These are phyloP conservation scores for Styela plicata DNA, from an alignment of 23 tunicate genomes.

Conservation along the genomic window DNA sequence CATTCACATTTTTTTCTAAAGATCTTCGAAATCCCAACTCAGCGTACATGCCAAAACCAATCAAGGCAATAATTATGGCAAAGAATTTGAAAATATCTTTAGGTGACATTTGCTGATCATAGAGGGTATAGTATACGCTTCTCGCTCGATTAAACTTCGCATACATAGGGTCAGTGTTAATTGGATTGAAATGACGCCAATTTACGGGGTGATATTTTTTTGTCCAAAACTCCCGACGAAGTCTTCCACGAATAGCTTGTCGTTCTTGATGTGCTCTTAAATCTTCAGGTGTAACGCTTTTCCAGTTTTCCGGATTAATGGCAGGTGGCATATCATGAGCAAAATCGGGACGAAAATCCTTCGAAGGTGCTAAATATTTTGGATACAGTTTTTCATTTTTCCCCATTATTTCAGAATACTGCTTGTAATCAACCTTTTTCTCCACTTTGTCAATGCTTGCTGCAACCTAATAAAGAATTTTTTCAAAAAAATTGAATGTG, in stretches of 20 bases:
- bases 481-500: too few relatives aligned
- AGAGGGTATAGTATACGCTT: slow-evolving; percentile 9
- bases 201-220: slow-evolving; percentile 66
- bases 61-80: not conserved
- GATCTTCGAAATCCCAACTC: not conserved
- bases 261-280: slow-evolving; percentile 67
- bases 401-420: slow-evolving; percentile 16
- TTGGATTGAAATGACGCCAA: slow-evolving; percentile 37
- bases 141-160: slow-evolving; percentile 9
- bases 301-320: slow-evolving; percentile 85
- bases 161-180: slow-evolving; percentile 37
- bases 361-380: slow-evolving; percentile 30
- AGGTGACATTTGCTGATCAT: not conserved
- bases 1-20: not conserved
- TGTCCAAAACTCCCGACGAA: slow-evolving; percentile 72
- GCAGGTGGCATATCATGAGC: slow-evolving; percentile 49
- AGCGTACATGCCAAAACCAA: not conserved
- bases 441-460: not conserved
- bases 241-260: slow-evolving; percentile 56
- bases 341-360: slow-evolving; percentile 38
- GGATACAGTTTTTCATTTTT: slow-evolving; percentile 2
- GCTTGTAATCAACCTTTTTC: not conserved
- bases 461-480: too few relatives aligned
- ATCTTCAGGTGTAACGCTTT: slow-evolving; percentile 50
- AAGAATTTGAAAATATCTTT: not conserved